phyloP scores from a whole-genome alignment of 2,113 vertebrate species.

The Salvator merianae region DNA sequence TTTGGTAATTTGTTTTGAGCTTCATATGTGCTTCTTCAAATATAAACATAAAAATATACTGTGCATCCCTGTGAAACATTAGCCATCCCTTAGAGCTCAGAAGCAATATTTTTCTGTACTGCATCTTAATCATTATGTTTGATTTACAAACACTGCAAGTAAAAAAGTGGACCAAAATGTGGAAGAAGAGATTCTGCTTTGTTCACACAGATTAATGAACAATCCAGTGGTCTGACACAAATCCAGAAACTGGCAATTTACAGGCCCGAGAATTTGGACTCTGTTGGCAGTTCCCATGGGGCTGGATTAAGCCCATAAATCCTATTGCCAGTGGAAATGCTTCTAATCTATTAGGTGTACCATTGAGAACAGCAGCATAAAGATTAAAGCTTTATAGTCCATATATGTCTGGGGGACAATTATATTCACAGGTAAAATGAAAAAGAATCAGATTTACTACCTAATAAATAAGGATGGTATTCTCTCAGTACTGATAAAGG shows the following conservation, averaged over 20 bases:
- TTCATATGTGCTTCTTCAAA: neutral
- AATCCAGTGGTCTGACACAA: accelerated
- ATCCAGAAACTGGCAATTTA: neutral
- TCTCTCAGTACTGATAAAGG: too few species aligned
- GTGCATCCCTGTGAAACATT: neutral
- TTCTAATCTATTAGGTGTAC: neutral
- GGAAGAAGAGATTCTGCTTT: neutral
- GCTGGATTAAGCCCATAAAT: neutral
- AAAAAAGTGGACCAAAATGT: neutral
- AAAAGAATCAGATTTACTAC: neutral
- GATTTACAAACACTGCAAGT: neutral
- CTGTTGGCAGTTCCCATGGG: neutral
- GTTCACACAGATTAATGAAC: neutral
- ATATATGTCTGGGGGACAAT: neutral
- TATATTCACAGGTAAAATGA: neutral
- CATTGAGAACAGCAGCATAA: neutral
- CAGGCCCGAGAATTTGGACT: neutral
- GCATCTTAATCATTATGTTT: neutral
- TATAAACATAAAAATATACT: neutral
- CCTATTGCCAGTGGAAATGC: neutral
- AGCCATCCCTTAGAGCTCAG: neutral
- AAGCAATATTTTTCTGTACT: neutral
- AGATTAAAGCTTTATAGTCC: neutral
- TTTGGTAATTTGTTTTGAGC: neutral
- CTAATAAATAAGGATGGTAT: neutral